Evolutionary conservation across 2,888 invertebrate species (phyloP).

Genomic region (Lysandra bellargus): DNA sequence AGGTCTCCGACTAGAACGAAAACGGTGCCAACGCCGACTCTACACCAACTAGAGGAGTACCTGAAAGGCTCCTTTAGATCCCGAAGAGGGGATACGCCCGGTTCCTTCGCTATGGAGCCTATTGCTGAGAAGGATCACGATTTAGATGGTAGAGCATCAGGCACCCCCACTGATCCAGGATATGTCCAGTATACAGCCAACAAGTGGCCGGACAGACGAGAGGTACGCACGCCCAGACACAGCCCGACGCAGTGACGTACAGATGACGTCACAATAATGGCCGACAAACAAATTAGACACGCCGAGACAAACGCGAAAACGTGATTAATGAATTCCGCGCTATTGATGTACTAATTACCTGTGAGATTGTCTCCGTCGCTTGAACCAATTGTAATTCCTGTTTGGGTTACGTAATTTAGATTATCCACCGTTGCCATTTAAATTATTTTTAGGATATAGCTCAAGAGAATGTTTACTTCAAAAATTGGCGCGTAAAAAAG

Average conservation of each 20-base stretch:
- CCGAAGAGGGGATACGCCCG: slow-evolving; percentile 65
- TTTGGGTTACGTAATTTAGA: slow-evolving; percentile 35
- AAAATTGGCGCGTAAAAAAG: not conserved
- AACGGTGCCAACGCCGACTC: slow-evolving; percentile 66
- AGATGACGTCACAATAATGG: slow-evolving; percentile 39
- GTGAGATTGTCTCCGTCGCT: slow-evolving; percentile 29
- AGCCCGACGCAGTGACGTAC: slow-evolving; percentile 65
- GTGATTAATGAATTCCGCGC: slow-evolving; percentile 41
- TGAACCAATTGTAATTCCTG: slow-evolving; percentile 37
- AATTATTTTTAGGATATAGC: slow-evolving; percentile 33
- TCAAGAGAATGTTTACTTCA: not conserved
- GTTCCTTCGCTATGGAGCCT: slow-evolving; percentile 78
- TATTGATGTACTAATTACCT: slow-evolving; percentile 36
- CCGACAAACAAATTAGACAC: slow-evolving; percentile 37
- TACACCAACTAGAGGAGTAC: slow-evolving; percentile 76
- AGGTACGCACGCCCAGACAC: slow-evolving; percentile 80
- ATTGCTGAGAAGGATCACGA: slow-evolving; percentile 69
- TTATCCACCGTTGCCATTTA: slow-evolving; percentile 33
- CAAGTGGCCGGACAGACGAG: slow-evolving; percentile 82
- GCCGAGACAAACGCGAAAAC: slow-evolving; percentile 35
- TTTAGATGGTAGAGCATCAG: slow-evolving; percentile 74
- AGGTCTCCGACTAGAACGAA: slow-evolving; percentile 67
- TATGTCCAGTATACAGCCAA: slow-evolving; percentile 87
- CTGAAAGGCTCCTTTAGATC: slow-evolving; percentile 58
- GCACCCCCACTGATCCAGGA: slow-evolving; percentile 87